Evolutionary conservation across 2,113 vertebrate species (phyloP), one percentile per base, ranked within the genome.

Genomic region (Prinia subflava): DNA sequence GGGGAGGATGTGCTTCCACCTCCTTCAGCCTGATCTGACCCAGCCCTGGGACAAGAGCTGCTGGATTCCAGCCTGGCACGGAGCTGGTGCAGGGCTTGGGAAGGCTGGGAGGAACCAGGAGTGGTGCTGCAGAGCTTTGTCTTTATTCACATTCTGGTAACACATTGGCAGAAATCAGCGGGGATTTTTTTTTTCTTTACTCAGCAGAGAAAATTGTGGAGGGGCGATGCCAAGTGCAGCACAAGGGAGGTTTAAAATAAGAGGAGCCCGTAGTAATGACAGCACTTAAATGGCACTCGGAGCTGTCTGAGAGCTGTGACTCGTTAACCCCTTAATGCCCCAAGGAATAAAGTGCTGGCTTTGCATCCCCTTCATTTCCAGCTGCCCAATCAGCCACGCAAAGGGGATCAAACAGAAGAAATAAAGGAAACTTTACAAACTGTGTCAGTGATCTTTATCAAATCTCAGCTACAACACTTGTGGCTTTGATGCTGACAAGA

Each of bases 151-250:
- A 4, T 78, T 89, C 94, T 86, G 35, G 93, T 83, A 88, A 76
- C 52, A 20, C 30, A 0, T 44, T 46, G 89, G 90, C 93, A 89
- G 47, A 83, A 56, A 60, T 35, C 82, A 69, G 80, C 10, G 5
- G 90, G 89, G 83, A 65, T 57, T 83, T 79, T 39, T 62, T 44
- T 53, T 57, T 37, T 47, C 52, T 83, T 74, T 76, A 71, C 90
- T 87, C 63, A 89, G 86, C 83, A 86, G 81, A 77, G 67, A 83
- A 87, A 84, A 89, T 78, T 41, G 88, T 60, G 6, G 8, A 44
- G 44, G 74, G 83, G 81, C 65, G 83, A 96, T 79, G 81, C 88
- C 93, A 86, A 93, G 81, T 42, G 39, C 84, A 83, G 64, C 67
- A 30, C 80, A 80, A 77, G 75, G 73, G 75, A 44, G 69, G 65